A percentile compares a stretch with the other conserved stretches of the same genome.
Conservation (phyloP, 1,140 invertebrate species). For the Drosophila obscura region DNA sequence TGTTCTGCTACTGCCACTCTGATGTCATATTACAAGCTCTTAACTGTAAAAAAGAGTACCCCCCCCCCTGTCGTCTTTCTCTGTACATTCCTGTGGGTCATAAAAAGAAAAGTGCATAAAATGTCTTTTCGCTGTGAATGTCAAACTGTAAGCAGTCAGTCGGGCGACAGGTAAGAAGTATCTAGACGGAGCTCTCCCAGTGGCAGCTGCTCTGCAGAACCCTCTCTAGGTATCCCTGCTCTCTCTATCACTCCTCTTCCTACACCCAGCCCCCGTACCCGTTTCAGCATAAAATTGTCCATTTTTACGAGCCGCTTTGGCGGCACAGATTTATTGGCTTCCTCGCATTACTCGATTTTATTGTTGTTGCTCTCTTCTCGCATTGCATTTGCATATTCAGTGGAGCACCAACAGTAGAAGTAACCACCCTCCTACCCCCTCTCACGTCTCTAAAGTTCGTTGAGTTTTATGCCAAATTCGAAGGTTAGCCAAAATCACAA, state of each 20-base stretch:
- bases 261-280: background rate
- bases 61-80: too few species aligned
- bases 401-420: background rate
- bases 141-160: constrained; percentile 50
- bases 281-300: constrained; percentile 50
- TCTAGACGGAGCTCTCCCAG: constrained; percentile 12
- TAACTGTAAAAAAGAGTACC: constrained; percentile 12
- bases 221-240: background rate
- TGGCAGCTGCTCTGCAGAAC: constrained; percentile 40
- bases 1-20: constrained; percentile 10
- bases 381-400: constrained; percentile 45
- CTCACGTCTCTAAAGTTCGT: constrained; percentile 1
- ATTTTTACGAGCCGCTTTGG: constrained; percentile 63
- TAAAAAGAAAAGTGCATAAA: constrained; percentile 56
- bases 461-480: constrained; percentile 47
- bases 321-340: constrained; percentile 65
- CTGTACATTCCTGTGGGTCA: constrained; percentile 33
- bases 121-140: constrained; percentile 38
- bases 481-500: constrained; percentile 37
- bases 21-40: constrained; percentile 60
- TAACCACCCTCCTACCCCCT: too few species aligned
- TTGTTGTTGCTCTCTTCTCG: constrained; percentile 38
- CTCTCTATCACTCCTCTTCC: background rate
- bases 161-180: constrained; percentile 39
- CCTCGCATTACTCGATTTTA: constrained; percentile 55